Percentiles rank a stretch among this genome's conserved stretches.
These are phyloP conservation scores for Pseudorasbora parva DNA, from an alignment of 2,113 vertebrate genomes.

Conservation along the genomic window DNA sequence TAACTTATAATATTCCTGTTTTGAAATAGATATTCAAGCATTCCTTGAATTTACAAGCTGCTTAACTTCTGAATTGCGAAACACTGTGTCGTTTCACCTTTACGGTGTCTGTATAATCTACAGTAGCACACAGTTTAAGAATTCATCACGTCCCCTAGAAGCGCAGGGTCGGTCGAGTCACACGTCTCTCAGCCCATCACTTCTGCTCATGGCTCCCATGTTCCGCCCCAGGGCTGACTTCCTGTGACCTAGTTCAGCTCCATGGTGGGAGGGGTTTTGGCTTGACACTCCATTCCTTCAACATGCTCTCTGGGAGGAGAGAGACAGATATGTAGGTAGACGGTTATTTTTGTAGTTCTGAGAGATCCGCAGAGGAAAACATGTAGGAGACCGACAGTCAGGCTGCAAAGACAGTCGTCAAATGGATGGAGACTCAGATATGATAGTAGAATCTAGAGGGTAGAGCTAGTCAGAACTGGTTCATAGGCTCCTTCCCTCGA, in stretches of 20 bases:
- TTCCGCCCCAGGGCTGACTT: constrained; percentile 28
- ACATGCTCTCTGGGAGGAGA: background rate
- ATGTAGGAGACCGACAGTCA: constrained; percentile 9
- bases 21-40: background rate
- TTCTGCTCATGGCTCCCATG: constrained; percentile 13
- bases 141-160: constrained; percentile 5
- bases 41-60: constrained; percentile 8
- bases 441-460: background rate
- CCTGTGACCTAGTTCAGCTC: constrained; percentile 25
- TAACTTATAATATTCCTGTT: background rate
- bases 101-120: background rate
- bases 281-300: background rate
- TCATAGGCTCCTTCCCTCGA: background rate
- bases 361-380: background rate
- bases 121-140: constrained; percentile 21
- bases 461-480: background rate
- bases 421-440: background rate
- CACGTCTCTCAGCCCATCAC: constrained; percentile 12
- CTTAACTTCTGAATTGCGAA: constrained; percentile 1
- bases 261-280: background rate
- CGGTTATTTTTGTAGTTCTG: constrained; percentile 1
- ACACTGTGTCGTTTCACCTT: background rate
- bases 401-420: background rate
- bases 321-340: constrained; percentile 8
- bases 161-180: background rate